These are phyloP conservation scores for Caloenas nicobarica DNA, from an alignment of 2,113 vertebrate genomes.

Conservation along the genomic window DNA sequence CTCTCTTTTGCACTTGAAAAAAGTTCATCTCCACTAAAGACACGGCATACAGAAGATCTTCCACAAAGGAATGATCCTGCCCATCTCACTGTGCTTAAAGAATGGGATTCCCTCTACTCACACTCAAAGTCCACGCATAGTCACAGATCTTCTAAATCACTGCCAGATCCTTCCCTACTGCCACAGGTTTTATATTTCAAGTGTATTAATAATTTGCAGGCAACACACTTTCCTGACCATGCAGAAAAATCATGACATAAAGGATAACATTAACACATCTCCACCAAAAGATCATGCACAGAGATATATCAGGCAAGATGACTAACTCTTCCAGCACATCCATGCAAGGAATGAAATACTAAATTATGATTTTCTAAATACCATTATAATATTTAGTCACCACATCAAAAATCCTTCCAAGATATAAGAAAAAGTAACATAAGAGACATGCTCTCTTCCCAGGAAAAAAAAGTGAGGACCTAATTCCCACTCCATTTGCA, in stretches of 20 bases:
- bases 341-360: not conserved
- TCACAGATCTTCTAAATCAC: not conserved
- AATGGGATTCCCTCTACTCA: not conserved
- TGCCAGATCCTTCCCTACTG: not conserved
- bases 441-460: not conserved
- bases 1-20: not conserved
- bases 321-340: conserved; percentile 33
- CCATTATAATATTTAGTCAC: conserved; percentile 19
- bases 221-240: conserved; percentile 29
- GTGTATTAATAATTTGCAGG: conserved; percentile 21
- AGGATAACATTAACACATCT: conserved; percentile 34
- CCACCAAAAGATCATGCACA: not conserved
- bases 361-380: conserved; percentile 33
- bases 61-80: not conserved
- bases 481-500: not conserved
- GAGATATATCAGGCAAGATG: not conserved
- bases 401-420: not conserved
- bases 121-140: not conserved
- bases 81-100: not conserved
- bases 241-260: conserved; percentile 33
- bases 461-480: not conserved
- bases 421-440: not conserved
- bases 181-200: conserved; percentile 24
- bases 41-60: not conserved
- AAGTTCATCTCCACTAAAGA: not conserved